phyloP scores from a whole-genome alignment of 2,113 vertebrate species.

The Solea solea region DNA sequence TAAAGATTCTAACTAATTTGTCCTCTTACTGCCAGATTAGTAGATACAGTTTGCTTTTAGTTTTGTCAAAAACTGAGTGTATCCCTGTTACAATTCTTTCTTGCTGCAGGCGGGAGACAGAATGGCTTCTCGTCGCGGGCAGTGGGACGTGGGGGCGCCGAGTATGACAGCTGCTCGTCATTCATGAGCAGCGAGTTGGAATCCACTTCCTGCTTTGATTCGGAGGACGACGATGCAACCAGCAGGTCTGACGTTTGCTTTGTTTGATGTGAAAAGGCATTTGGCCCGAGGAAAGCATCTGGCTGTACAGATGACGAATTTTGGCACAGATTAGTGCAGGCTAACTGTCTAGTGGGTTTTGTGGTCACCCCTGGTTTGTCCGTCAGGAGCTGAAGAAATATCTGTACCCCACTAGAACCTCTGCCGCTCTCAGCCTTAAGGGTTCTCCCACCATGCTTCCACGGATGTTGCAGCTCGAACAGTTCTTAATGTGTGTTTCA shows the following conservation, averaged over 20 bases:
- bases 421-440: constrained; percentile 30
- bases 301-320: constrained; percentile 24
- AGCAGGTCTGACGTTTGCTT: constrained; percentile 86
- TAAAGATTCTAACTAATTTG: not conserved
- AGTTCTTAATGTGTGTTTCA: constrained; percentile 2
- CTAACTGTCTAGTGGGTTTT: constrained; percentile 43
- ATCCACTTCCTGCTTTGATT: constrained; percentile 97
- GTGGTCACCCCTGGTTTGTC: constrained; percentile 27
- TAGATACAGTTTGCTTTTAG: not conserved
- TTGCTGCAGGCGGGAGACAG: constrained; percentile 74
- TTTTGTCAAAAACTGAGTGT: too few relatives aligned
- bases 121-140: constrained; percentile 76
- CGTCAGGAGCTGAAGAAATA: constrained; percentile 19
- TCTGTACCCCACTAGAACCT: constrained; percentile 15
- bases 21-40: not conserved
- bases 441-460: constrained; percentile 27
- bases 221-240: constrained; percentile 96
- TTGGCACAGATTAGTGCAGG: constrained; percentile 36
- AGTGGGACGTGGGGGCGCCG: constrained; percentile 78
- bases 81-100: not conserved
- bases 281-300: constrained; percentile 24
- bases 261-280: not conserved
- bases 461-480: constrained; percentile 6
- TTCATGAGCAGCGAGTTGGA: constrained; percentile 99
- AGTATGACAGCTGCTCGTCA: constrained; percentile 95